Percentiles rank a stretch among this genome's conserved stretches.
Conservation (phyloP, 1,140 invertebrate genomes). For the Dinoponera quadriceps region DNA sequence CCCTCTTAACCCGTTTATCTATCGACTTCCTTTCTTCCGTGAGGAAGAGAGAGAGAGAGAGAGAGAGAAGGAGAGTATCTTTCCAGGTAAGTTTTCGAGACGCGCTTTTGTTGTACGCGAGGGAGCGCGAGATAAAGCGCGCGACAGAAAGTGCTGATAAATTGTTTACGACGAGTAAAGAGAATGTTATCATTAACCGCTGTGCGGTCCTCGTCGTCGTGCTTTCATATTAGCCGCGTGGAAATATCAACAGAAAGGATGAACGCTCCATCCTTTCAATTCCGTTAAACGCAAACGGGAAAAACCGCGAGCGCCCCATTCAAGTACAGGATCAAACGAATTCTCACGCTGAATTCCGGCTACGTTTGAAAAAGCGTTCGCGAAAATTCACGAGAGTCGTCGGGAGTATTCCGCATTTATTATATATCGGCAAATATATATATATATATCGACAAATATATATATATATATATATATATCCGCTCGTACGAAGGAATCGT, state of each 20-base stretch:
- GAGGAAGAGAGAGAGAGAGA: no score
- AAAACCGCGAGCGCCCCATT: neutral
- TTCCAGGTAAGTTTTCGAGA: constrained; percentile 17
- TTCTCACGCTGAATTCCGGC: neutral
- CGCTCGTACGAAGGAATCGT: no score
- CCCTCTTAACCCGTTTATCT: constrained; percentile 51
- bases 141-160: constrained; percentile 23
- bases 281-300: neutral
- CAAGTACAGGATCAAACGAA: neutral
- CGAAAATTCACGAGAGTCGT: constrained; percentile 18
- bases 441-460: no score
- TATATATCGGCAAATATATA: no score
- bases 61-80: neutral
- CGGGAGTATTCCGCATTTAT: neutral
- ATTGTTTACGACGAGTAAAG: constrained; percentile 52
- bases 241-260: constrained; percentile 21
- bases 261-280: constrained; percentile 7
- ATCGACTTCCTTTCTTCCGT: constrained; percentile 7
- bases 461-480: no score
- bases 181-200: constrained; percentile 52
- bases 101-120: constrained; percentile 28
- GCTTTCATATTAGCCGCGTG: constrained; percentile 35
- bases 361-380: neutral
- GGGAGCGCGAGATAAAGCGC: constrained; percentile 29
- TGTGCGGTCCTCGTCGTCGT: constrained; percentile 28